These are phyloP conservation scores for Pituophis catenifer DNA, from an alignment of 2,113 vertebrate species.

Conservation along the genomic window DNA sequence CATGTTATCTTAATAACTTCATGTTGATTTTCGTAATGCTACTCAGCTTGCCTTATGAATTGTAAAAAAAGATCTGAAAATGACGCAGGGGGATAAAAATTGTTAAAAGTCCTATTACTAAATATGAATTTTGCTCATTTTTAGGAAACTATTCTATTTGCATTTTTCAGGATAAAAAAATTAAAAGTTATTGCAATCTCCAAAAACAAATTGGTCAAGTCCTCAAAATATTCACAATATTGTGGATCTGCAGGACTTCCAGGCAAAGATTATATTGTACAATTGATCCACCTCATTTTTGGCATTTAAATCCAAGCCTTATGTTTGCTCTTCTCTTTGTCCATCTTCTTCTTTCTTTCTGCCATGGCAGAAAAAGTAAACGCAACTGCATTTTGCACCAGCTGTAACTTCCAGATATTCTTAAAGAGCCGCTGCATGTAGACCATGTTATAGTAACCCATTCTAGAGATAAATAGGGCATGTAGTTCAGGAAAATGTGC, in stretches of 20 bases:
- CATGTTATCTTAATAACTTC: not conserved
- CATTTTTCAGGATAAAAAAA: not conserved
- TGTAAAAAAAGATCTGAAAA: not conserved
- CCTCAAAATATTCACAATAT: not conserved
- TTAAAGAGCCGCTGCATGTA: not conserved
- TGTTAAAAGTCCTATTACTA: not conserved
- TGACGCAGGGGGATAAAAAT: not conserved
- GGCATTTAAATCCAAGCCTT: not conserved
- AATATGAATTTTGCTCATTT: not conserved
- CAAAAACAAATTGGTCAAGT: not conserved
- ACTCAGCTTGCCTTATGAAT: not conserved
- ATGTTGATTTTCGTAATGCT: not conserved
- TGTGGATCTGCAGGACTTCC: not conserved
- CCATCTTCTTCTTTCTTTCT: not conserved
- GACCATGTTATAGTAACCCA: not conserved
- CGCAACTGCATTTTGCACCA: not conserved
- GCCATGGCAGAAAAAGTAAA: not conserved
- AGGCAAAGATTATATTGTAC: not conserved
- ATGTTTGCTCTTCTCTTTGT: not conserved
- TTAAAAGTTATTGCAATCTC: not conserved
- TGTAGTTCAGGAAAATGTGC: not conserved
- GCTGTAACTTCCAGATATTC: not conserved
- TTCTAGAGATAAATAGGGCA: not conserved
- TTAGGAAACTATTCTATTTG: not conserved
- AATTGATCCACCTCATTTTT: not conserved